Evolutionary conservation across 2,888 invertebrate genomes (phyloP).

Genomic region (Macroteleia sp.): DNA sequence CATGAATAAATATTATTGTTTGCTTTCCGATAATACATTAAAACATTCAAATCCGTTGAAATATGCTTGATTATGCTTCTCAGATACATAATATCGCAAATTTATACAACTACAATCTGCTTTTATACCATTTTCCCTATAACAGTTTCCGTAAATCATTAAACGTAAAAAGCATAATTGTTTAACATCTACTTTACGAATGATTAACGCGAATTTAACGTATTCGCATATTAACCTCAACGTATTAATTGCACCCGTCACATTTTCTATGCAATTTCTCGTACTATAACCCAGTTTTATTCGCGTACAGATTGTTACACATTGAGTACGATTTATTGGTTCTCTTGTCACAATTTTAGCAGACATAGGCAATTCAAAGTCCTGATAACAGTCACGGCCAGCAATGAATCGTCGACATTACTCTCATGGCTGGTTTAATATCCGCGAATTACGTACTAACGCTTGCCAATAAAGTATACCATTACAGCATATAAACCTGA

Average conservation of each 20-base stretch:
- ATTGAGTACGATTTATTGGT: slow-evolving; percentile 61
- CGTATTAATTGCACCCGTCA: slow-evolving; percentile 41
- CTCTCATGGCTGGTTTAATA: slow-evolving; percentile 63
- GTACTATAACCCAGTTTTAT: slow-evolving; percentile 56
- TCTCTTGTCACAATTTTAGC: slow-evolving; percentile 62
- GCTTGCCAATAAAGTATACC: slow-evolving; percentile 58
- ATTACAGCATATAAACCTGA: slow-evolving; percentile 58
- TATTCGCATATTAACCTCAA: slow-evolving; percentile 35
- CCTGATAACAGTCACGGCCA: slow-evolving; percentile 61
- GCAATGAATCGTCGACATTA: slow-evolving; percentile 63
- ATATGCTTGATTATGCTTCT: too few relatives aligned
- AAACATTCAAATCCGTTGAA: too few relatives aligned
- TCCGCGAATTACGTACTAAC: slow-evolving; percentile 62
- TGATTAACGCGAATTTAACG: slow-evolving; percentile 30
- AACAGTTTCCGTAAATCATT: slow-evolving; percentile 1
- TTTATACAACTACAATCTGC: not conserved
- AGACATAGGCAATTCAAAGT: slow-evolving; percentile 62
- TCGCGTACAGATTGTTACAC: slow-evolving; percentile 59
- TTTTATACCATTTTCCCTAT: not conserved
- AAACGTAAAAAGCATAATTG: slow-evolving; percentile 8
- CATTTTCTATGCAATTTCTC: slow-evolving; percentile 56
- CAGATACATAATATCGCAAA: not conserved
- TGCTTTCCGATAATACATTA: too few relatives aligned
- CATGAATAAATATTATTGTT: too few relatives aligned
- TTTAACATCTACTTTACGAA: slow-evolving; percentile 36